A percentile compares a stretch with the other conserved stretches of the same genome.
Evolutionary conservation across 2,113 vertebrate genomes (phyloP).

Genomic region (Tylochromis polylepis): DNA sequence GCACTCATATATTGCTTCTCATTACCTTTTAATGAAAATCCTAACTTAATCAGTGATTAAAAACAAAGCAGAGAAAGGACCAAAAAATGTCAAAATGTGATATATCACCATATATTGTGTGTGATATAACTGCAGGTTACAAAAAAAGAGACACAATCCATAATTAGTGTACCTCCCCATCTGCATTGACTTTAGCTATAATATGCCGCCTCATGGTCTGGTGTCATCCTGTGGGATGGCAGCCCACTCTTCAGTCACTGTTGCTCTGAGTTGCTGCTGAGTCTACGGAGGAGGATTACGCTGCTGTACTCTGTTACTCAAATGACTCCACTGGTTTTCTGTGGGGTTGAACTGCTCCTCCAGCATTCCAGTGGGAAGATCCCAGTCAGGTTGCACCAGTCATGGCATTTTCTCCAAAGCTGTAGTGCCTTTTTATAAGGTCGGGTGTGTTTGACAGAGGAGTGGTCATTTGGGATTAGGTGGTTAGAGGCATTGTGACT

Average conservation of each 20-base stretch:
- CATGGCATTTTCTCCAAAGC: neutral
- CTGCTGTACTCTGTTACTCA: neutral
- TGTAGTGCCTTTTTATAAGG: neutral
- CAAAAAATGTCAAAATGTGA: fast-evolving
- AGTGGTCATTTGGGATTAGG: neutral
- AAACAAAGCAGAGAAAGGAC: fast-evolving
- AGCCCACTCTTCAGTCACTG: neutral
- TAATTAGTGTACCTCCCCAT: neutral
- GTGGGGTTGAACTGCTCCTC: neutral
- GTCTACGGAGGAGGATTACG: neutral
- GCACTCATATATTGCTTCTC: neutral
- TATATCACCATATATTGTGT: neutral
- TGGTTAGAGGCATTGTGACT: neutral
- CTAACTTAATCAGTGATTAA: neutral
- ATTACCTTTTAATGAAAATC: neutral
- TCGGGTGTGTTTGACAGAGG: neutral
- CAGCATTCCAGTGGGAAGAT: neutral
- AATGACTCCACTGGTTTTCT: neutral
- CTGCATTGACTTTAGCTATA: fast-evolving
- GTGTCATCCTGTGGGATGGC: neutral
- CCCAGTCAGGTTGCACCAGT: neutral
- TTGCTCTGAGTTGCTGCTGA: neutral
- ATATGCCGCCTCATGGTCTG: neutral
- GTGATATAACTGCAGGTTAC: neutral
- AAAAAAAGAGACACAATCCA: neutral